Evolutionary conservation across 2,113 vertebrate genomes (phyloP), one percentile per base, ranked within the genome.

Genomic region (Ginglymostoma cirratum): DNA sequence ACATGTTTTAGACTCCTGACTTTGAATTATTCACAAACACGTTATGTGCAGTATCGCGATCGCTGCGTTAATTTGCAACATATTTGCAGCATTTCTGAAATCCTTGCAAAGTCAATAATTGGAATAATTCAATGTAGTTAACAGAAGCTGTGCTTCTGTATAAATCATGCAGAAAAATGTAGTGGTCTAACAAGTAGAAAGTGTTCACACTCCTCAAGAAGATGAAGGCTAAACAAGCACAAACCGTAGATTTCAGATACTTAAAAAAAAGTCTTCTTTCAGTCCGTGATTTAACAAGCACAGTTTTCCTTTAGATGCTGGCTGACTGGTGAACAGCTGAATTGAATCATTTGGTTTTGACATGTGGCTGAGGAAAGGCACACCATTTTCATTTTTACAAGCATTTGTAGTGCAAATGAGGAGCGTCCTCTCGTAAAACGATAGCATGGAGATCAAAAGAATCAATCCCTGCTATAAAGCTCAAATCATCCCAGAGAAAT

Each of bases 381-480:
- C 96, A 96, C 96, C 76, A 96, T 96, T 97, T 98, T 97, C 97
- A 97, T 98, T 98, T 98, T 97, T 97, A 96, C 97, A 96, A 96
- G 96, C 96, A 98, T 98, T 97, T 98, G 97, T 98, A 98, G 97
- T 97, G 98, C 98, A 98, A 98, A 98, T 98, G 97, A 98, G 96
- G 97, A 98, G 97, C 97, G 97, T 97, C 97, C 97, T 97, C 97
- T 98, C 52, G 42, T 97, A 98, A 97, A 98, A 97, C 97, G 97
- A 98, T 93, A 96, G 96, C 96, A 97, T 97, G 96, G 97, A 98
- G 97, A 98, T 97, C 97, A 98, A 97, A 98, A 98, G 97, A 97
- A 97, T 96, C 96, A 97, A 97, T 97, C 97, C 97, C 96, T 97
- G 97, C 97, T 97, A 97, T 97, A 97, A 97, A 97, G 97, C 97